phyloP scores from a whole-genome alignment of 2,797 vertebrate genomes.

The Phaenicophaeus curvirostris region DNA sequence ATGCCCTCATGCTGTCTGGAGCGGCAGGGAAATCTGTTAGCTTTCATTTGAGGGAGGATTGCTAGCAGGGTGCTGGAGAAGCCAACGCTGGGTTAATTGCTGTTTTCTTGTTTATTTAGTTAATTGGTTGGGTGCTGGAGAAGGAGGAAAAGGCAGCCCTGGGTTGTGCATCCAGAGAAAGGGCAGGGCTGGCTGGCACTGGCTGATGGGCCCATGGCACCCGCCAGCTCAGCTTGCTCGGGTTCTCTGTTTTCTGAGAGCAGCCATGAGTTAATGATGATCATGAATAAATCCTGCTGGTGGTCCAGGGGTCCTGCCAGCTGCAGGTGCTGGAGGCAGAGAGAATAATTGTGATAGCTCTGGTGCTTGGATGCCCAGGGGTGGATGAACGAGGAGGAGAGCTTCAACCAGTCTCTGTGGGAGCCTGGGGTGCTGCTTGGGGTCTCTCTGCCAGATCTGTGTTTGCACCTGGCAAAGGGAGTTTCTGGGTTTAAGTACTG shows the following conservation, averaged over 20 bases:
- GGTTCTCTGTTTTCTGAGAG: fast-evolving
- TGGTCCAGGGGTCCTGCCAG: fast-evolving
- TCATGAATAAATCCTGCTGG: fast-evolving
- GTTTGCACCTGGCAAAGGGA: not conserved
- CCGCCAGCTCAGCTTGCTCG: fast-evolving
- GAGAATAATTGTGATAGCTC: not conserved
- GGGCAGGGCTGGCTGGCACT: not conserved
- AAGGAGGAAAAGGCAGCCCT: not conserved
- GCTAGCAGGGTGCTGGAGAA: not conserved
- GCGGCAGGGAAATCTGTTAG: not conserved
- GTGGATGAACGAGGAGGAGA: not conserved
- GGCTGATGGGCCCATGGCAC: fast-evolving
- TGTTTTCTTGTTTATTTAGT: not conserved
- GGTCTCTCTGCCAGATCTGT: not conserved
- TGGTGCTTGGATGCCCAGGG: not conserved
- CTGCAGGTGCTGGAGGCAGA: not conserved
- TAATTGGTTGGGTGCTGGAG: not conserved
- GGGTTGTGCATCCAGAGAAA: fast-evolving
- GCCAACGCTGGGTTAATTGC: not conserved
- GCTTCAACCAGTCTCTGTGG: no score
- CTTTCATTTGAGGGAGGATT: not conserved
- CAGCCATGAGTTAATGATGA: fast-evolving
- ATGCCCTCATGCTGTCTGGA: not conserved
- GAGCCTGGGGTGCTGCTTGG: not conserved
- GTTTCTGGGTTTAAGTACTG: not conserved